These are phyloP conservation scores for Callinectes sapidus DNA, from an alignment of 2,888 invertebrate genomes.

Conservation along the genomic window DNA sequence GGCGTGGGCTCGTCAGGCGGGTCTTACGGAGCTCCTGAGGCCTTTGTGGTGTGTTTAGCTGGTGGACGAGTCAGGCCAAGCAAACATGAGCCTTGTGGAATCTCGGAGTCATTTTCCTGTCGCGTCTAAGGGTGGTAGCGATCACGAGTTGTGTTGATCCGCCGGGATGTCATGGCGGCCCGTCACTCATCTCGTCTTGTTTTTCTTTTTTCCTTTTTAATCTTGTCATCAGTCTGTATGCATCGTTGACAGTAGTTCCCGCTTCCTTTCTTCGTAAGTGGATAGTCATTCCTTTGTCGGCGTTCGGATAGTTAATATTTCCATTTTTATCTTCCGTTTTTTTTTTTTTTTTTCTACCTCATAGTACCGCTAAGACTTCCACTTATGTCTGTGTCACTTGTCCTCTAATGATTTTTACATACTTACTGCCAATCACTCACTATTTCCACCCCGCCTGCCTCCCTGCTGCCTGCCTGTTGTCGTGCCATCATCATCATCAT, in stretches of 20 bases:
- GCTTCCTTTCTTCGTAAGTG: neutral
- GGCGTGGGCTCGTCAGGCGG: neutral
- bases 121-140: neutral
- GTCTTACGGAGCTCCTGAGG: neutral
- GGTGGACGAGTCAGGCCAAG: neutral
- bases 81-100: neutral
- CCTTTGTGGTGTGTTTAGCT: constrained; percentile 10
- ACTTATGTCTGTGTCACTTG: neutral
- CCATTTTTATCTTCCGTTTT: neutral
- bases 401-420: neutral
- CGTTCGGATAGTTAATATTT: neutral
- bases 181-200: neutral
- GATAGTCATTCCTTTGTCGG: neutral
- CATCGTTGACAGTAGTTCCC: neutral
- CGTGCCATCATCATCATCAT: neutral
- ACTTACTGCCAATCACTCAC: neutral
- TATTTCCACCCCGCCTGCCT: neutral
- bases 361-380: neutral
- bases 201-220: neutral
- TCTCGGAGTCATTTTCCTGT: neutral
- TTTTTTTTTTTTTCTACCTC: neutral
- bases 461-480: neutral
- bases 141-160: constrained; percentile 11
- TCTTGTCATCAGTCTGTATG: neutral
- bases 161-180: constrained; percentile 1